Evolutionary conservation across 2,888 invertebrate species (phyloP).

Genomic region (Ceramica pisi): DNA sequence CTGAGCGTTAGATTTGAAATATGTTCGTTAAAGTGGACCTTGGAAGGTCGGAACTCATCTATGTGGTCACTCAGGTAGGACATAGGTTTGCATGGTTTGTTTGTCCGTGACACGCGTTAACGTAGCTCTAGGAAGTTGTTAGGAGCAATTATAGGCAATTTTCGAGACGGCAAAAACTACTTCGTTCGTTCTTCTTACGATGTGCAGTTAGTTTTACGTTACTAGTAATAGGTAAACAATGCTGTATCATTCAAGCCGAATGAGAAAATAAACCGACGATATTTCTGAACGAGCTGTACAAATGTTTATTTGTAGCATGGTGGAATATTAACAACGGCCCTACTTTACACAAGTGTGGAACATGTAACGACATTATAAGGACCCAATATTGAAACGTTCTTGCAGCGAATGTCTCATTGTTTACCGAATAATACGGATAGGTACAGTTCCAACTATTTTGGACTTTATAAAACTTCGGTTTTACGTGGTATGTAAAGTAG

Average conservation of each 20-base stretch:
- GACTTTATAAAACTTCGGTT: slow-evolving; percentile 59
- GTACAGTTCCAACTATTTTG: slow-evolving; percentile 51
- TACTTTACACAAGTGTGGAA: slow-evolving; percentile 36
- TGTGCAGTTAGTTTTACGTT: slow-evolving; percentile 71
- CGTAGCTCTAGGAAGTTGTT: slow-evolving; percentile 79
- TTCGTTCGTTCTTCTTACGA: slow-evolving; percentile 61
- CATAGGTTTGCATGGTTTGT: slow-evolving; percentile 45
- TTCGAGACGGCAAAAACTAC: slow-evolving; percentile 76
- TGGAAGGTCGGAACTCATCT: slow-evolving; percentile 45
- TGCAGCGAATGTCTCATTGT: slow-evolving; percentile 57
- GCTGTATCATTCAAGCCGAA: slow-evolving; percentile 24
- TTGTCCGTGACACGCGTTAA: slow-evolving; percentile 70
- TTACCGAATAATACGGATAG: slow-evolving; percentile 26
- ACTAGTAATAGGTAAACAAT: slow-evolving; percentile 34
- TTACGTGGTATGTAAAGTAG: slow-evolving; percentile 69
- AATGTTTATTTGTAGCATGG: slow-evolving; percentile 35
- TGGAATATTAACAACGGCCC: slow-evolving; percentile 40
- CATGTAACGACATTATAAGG: slow-evolving; percentile 49
- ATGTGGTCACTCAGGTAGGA: slow-evolving; percentile 54
- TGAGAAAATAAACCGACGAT: slow-evolving; percentile 16
- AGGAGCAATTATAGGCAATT: slow-evolving; percentile 79
- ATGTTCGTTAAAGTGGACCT: slow-evolving; percentile 34
- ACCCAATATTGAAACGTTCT: slow-evolving; percentile 61
- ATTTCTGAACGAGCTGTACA: slow-evolving; percentile 18
- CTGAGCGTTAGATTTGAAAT: slow-evolving; percentile 27